Evolutionary conservation across 37 sponge, comb jelly and placozoan species (phyloP), one percentile per base, ranked within the genome.

Genomic region (Beroe ovata): DNA sequence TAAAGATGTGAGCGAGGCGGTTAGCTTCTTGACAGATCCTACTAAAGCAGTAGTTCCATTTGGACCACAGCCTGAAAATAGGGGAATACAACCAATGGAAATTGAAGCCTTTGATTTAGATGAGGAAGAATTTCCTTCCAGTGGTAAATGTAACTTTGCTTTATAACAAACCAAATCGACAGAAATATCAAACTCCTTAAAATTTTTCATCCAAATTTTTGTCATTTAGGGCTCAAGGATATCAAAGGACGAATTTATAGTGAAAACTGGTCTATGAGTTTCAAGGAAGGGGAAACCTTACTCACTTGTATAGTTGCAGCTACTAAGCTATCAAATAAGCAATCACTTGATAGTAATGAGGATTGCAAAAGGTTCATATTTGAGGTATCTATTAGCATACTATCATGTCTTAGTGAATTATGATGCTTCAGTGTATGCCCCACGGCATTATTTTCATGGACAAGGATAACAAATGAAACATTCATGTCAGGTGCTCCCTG

Each of bases 261-360:
- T 40, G 84, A 77, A 54, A 77, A 77, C 28, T 77, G 84, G 84
- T 77, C 84, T 19, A 77, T 77, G 84, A 77, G 20, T 23, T 77
- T 42, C 47, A 42, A n/a, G 41, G 84, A 77, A 23, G 84, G 84
- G 21, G 84, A 77, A n/a, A 35, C 36, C 21, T n/a, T 77, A 20
- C 38, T 77, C 20, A 40, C 20, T 21, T 77, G 84, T 20, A 77
- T 77, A 2, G 41, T 42, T 42, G 42, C 84, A 25, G 84, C 84
- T 0, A 77, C 54, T 25, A 77, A 40, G 54, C 54, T 77, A 22
- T 39, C 84, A 0, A 35, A 40, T 28, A 77, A 77, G 54, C 20
- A 77, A 6, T 40, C 47, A 6, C 4, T 77, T 3, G 36, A 77
- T 0, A 32, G 54, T 20, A 77, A 77, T 36, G 84, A 77, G 19